phyloP scores from a whole-genome alignment of 2,113 vertebrate species.

The Sceloporus undulatus region DNA sequence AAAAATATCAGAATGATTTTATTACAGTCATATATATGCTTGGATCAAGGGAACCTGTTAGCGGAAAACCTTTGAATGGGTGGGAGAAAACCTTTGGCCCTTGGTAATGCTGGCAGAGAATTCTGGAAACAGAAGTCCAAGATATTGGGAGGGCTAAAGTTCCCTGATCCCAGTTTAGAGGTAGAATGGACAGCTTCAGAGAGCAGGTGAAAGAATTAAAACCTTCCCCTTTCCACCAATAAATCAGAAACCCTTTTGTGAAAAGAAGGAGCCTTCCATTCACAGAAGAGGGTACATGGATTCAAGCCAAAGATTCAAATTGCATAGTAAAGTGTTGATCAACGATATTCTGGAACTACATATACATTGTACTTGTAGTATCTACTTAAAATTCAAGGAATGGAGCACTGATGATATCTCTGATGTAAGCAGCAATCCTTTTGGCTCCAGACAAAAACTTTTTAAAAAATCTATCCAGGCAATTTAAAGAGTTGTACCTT shows the following conservation, averaged over 20 bases:
- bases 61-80: background rate
- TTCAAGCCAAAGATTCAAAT: background rate
- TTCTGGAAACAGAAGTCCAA: too few species aligned
- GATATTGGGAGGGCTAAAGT: too few species aligned
- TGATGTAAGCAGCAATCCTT: too few species aligned
- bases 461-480: background rate
- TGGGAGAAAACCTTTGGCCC: too few species aligned
- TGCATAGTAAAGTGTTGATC: background rate
- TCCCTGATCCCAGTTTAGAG: too few species aligned
- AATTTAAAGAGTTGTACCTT: background rate
- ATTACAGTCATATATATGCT: background rate
- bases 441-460: background rate
- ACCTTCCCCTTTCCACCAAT: background rate
- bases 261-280: background rate
- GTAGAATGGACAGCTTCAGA: background rate
- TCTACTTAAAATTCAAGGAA: background rate
- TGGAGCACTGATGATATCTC: background rate
- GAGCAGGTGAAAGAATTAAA: background rate
- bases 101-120: too few species aligned
- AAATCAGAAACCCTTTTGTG: background rate
- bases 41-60: background rate
- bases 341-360: background rate
- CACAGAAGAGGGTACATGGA: background rate
- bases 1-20: too few species aligned
- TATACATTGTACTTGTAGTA: background rate